A percentile compares a stretch with the other conserved stretches of the same genome.
phyloP scores from a whole-genome alignment of 2,113 vertebrate species.

The Bujurquina vittata region DNA sequence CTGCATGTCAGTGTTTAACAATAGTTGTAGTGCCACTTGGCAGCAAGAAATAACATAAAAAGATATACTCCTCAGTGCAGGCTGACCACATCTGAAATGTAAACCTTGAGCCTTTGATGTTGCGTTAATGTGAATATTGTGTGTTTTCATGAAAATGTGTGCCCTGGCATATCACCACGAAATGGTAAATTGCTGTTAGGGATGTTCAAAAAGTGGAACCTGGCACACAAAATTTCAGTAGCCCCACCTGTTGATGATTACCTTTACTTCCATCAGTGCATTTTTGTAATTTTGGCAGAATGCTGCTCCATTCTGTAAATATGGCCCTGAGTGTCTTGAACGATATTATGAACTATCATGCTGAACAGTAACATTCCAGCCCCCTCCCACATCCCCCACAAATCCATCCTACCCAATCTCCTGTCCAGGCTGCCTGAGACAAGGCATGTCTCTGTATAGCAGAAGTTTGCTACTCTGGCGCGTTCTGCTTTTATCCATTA shows the following conservation, averaged over 20 bases:
- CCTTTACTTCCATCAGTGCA: not conserved
- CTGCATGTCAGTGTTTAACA: too few relatives aligned
- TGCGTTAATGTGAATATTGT: not conserved
- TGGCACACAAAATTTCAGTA: not conserved
- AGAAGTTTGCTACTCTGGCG: constrained; percentile 6
- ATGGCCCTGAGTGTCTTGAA: not conserved
- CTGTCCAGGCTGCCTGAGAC: constrained; percentile 10
- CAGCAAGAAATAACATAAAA: not conserved
- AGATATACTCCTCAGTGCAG: not conserved
- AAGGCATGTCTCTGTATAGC: constrained; percentile 47
- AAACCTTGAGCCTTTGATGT: too few relatives aligned
- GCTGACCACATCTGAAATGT: not conserved
- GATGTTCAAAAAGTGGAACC: not conserved
- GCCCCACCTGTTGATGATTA: accelerated
- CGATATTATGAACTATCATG: not conserved
- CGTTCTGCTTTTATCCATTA: constrained; percentile 42
- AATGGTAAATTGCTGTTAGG: not conserved
- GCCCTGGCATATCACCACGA: not conserved
- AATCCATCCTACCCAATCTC: not conserved
- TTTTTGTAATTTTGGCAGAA: not conserved
- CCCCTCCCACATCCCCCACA: not conserved
- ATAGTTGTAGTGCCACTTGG: too few relatives aligned
- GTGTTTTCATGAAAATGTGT: not conserved
- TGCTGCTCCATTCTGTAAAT: not conserved
- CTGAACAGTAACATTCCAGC: not conserved